Evolutionary conservation across 2,797 vertebrate species (phyloP).

Genomic region (Alca torda): DNA sequence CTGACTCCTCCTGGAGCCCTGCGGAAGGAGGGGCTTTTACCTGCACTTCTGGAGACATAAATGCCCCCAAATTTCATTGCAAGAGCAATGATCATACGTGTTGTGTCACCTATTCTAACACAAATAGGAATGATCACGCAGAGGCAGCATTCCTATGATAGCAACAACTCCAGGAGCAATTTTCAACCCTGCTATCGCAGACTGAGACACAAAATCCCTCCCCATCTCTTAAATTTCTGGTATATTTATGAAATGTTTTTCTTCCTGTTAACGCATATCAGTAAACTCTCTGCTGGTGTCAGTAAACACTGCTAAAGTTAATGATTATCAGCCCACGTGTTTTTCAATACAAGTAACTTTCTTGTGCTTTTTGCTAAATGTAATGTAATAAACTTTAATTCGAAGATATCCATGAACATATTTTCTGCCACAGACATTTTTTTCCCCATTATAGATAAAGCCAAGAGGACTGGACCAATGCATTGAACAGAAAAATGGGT

Average conservation of each 20-base stretch:
- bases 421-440: not conserved
- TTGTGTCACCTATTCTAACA: not conserved
- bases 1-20: not conserved
- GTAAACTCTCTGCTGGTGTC: not conserved
- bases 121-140: not conserved
- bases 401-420: not conserved
- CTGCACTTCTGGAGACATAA: not conserved
- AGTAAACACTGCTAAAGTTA: not conserved
- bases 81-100: rapidly evolving
- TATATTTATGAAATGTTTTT: not conserved
- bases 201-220: not conserved
- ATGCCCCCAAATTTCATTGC: rapidly evolving
- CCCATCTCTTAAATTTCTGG: not conserved
- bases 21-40: not conserved
- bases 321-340: not conserved
- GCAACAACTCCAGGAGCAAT: not conserved
- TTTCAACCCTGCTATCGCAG: not conserved
- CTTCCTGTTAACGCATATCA: not conserved
- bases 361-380: not conserved
- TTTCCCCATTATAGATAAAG: constrained; percentile 21
- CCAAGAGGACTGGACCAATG: not conserved
- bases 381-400: not conserved
- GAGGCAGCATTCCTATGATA: rapidly evolving
- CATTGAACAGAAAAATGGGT: not conserved
- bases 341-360: not conserved